A percentile compares a stretch with the other conserved stretches of the same genome.
These are phyloP conservation scores for Conger conger DNA, from an alignment of 2,113 vertebrate genomes.

Conservation along the genomic window DNA sequence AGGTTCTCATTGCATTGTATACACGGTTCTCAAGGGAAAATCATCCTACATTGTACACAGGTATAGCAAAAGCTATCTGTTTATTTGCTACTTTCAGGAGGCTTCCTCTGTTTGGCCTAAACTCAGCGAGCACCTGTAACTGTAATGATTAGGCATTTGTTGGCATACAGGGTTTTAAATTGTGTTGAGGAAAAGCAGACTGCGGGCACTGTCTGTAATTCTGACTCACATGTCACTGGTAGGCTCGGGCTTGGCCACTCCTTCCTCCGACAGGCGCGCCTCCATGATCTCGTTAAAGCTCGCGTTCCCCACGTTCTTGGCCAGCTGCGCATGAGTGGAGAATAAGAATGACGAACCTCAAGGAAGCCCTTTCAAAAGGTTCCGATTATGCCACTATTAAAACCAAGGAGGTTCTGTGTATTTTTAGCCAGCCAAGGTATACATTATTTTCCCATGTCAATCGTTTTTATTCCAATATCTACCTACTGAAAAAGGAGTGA, in stretches of 20 bases:
- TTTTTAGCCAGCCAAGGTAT: not conserved
- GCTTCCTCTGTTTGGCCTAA: too few relatives aligned
- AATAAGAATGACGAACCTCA: not conserved
- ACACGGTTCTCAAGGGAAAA: too few relatives aligned
- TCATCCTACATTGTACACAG: too few relatives aligned
- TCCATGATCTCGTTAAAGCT: constrained; percentile 97
- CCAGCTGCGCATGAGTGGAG: constrained; percentile 74
- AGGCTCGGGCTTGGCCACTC: constrained; percentile 78
- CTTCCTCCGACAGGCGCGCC: constrained; percentile 74
- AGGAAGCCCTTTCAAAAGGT: not conserved
- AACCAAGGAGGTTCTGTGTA: not conserved
- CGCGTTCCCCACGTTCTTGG: constrained; percentile 95
- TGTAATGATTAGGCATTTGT: too few relatives aligned
- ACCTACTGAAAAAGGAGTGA: not conserved
- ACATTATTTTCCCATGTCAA: not conserved
- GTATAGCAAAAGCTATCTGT: too few relatives aligned
- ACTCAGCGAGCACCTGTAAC: too few relatives aligned
- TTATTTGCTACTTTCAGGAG: too few relatives aligned
- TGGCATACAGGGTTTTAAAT: too few relatives aligned
- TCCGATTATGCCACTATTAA: not conserved
- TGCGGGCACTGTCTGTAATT: not conserved
- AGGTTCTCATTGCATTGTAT: too few relatives aligned
- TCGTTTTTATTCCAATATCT: not conserved
- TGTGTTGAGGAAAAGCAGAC: not conserved
- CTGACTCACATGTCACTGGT: constrained; percentile 90